A percentile compares a stretch with the other conserved stretches of the same genome.
Conservation (phyloP, 1,140 invertebrate genomes). For the Bombus picipes region DNA sequence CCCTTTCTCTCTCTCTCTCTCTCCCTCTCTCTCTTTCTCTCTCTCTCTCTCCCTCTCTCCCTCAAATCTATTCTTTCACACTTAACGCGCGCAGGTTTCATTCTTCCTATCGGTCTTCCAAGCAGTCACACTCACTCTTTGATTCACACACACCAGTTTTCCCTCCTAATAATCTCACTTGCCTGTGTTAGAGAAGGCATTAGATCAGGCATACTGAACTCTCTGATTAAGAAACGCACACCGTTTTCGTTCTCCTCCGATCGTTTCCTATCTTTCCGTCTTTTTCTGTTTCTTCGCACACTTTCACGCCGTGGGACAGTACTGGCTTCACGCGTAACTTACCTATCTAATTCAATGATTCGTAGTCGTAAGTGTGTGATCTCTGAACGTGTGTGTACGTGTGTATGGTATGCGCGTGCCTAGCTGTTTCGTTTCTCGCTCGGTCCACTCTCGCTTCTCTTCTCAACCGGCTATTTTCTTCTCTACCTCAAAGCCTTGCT, state of each 20-base stretch:
- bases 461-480: not conserved
- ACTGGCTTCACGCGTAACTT: conserved; percentile 77
- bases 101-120: not conserved
- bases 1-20: not conserved
- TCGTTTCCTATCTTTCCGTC: not conserved
- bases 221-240: conserved; percentile 37
- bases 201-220: conserved; percentile 21
- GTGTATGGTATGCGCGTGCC: conserved; percentile 3
- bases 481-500: not conserved
- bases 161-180: not conserved
- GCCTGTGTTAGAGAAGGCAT: not conserved
- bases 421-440: not conserved
- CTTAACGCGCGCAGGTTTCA: not conserved
- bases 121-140: not conserved
- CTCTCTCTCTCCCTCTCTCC: not conserved
- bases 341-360: conserved; percentile 76
- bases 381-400: conserved; percentile 10
- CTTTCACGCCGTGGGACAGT: conserved; percentile 74
- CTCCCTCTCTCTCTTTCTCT: not conserved
- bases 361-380: conserved; percentile 45
- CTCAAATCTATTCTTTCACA: conserved; percentile 6
- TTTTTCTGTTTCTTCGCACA: conserved; percentile 53
- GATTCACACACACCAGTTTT: conserved; percentile 15
- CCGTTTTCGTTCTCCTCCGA: not conserved
- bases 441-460: not conserved